Conservation (phyloP, 1,140 invertebrate genomes). For the Wasmannia auropunctata region DNA sequence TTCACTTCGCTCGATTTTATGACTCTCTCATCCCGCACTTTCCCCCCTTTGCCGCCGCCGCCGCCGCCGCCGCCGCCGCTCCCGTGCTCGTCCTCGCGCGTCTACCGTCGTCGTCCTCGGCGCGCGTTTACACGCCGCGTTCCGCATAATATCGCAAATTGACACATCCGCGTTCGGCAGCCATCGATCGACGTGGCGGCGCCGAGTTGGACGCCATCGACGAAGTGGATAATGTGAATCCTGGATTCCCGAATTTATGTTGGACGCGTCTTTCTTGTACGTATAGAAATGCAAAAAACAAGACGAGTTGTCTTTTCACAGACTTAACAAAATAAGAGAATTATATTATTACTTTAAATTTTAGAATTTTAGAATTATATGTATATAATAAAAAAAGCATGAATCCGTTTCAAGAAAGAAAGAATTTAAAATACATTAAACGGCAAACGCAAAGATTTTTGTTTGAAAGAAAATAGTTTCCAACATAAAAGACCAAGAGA, state of each 20-base stretch:
- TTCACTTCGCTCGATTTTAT: conserved; percentile 80
- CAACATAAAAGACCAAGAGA: not conserved
- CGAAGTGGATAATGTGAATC: conserved; percentile 47
- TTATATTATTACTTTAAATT: not conserved
- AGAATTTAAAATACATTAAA: not conserved
- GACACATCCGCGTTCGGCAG: conserved; percentile 51
- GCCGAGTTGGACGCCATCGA: conserved; percentile 35
- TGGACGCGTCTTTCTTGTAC: not conserved
- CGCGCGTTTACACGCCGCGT: conserved; percentile 61
- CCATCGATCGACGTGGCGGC: conserved; percentile 46
- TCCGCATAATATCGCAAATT: conserved; percentile 69
- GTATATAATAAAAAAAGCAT: not conserved
- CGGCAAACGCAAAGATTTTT: not conserved
- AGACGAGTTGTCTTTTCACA: not conserved
- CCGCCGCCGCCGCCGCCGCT: conserved; percentile 6
- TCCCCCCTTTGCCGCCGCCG: conserved; percentile 17
- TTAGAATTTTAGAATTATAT: not conserved
- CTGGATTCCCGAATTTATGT: conserved; percentile 27
- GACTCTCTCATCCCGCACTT: conserved; percentile 75
- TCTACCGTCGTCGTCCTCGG: conserved; percentile 31
- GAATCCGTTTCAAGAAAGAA: not conserved
- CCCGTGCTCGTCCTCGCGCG: conserved; percentile 25
- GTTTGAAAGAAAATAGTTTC: not conserved
- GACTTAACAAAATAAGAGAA: not conserved
- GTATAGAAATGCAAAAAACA: not conserved